Evolutionary conservation across 1,140 invertebrate species (phyloP), one percentile per base, ranked within the genome.

Genomic region (Drosophila melanica): DNA sequence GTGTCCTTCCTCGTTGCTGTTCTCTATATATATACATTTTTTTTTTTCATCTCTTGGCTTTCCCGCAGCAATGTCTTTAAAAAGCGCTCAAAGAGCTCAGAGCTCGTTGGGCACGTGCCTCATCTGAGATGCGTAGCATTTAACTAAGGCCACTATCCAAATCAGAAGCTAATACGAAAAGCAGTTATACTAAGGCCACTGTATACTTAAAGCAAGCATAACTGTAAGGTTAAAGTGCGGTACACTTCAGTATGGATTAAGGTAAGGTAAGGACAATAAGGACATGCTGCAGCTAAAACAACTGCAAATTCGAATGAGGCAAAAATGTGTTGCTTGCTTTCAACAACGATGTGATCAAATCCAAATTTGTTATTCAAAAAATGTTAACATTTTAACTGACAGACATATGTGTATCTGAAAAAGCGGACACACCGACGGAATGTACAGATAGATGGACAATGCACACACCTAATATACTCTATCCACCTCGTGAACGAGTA

Each of bases 111-210:
- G 82, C 82, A 87, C 82, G 84, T 87, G 84, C 82, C 84, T 53
- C 65, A 50, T 50, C 48, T 50, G 58, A 75, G 70, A 65, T 75
- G 75, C 54, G 55, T 57, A 65, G 79, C 76, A 89, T 89, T 87
- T 87, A 82, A 75, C 79, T 74, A 84, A 89, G 81, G 82, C 81
- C 75, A 87, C 82, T 81, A 74, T 51, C 82, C 79, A 86, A 86
- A 86, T 86, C 81, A 84, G 87, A 87, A 87, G 81, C 79, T 87
- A 86, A 87, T 87, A 60, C 73, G 48, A 63, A 45, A 45, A 67
- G 69, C 69, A 67, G 63, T 65, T 66, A n/a, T 45, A 37, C 6
- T 44, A 47, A 75, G 41, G 42, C 37, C 70, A 48, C 62, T 51
- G 12, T 62, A 51, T 55, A 39, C 16, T 41, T 45, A 63, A 41